Conservation (phyloP, 2,888 invertebrate genomes). For the Plagodis dolabraria region DNA sequence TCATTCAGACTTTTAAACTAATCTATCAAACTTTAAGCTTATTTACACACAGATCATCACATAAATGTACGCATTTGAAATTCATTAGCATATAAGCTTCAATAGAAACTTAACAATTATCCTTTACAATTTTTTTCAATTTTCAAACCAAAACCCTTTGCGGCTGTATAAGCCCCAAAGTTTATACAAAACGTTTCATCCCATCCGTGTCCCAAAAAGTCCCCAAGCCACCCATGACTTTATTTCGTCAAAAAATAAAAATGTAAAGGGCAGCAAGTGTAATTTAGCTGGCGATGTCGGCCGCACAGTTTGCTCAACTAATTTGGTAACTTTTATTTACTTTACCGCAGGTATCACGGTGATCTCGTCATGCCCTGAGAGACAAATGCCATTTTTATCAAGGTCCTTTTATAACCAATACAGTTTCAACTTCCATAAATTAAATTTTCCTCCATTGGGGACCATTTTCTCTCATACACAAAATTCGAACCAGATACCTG, state of each 20-base stretch:
- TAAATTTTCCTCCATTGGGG: no score
- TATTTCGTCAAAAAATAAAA: slow-evolving; percentile 35
- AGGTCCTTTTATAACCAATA: neutral
- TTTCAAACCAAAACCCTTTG: slow-evolving; percentile 15
- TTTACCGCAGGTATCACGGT: slow-evolving; percentile 33
- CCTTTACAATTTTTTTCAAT: slow-evolving; percentile 5
- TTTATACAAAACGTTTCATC: slow-evolving; percentile 18
- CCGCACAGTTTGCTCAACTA: slow-evolving; percentile 35
- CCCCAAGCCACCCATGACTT: slow-evolving; percentile 25
- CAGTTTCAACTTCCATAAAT: no score
- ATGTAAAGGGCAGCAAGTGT: slow-evolving; percentile 27
- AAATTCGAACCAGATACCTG: no score
- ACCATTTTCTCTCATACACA: no score
- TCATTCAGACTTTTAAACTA: no score
- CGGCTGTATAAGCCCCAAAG: slow-evolving; percentile 5
- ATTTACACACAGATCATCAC: no score
- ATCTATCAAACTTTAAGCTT: no score
- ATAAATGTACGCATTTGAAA: no score
- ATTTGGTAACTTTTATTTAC: slow-evolving; percentile 44
- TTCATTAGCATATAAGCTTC: no score
- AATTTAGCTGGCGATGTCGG: slow-evolving; percentile 26
- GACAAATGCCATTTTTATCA: neutral
- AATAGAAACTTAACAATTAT: no score
- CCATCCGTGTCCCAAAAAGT: slow-evolving; percentile 13
- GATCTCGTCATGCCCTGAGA: slow-evolving; percentile 9